phyloP scores from a whole-genome alignment of 2,113 vertebrate genomes.

The Propithecus coquereli region DNA sequence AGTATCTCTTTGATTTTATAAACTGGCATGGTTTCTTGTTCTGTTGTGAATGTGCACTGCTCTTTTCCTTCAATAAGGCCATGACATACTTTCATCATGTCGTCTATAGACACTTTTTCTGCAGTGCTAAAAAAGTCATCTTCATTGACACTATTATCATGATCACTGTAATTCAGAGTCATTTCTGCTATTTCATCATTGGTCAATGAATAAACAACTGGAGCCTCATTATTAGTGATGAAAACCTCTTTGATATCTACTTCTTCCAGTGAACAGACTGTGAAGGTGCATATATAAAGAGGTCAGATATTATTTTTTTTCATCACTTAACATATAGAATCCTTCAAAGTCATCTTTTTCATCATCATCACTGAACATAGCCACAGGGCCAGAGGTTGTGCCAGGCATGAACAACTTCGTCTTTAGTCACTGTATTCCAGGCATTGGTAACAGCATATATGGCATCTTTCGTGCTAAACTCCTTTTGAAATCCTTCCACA shows the following conservation, averaged over 20 bases:
- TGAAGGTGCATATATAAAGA: not conserved
- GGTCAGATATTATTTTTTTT: not conserved
- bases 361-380: not conserved
- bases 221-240: not conserved
- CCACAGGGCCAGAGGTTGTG: not conserved
- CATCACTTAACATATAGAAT: not conserved
- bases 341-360: not conserved
- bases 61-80: not conserved
- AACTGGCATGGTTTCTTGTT: not conserved
- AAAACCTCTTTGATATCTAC: not conserved
- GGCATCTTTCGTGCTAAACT: not conserved
- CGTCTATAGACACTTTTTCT: not conserved
- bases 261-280: not conserved
- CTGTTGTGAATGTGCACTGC: not conserved
- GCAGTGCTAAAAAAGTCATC: not conserved
- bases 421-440: not conserved
- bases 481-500: not conserved
- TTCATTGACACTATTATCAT: not conserved
- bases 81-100: not conserved
- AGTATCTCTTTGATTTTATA: not conserved
- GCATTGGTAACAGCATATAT: not conserved
- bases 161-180: not conserved
- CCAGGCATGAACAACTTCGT: not conserved
- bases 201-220: not conserved
- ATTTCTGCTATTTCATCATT: not conserved